Evolutionary conservation across 2,888 invertebrate species (phyloP).

Genomic region (Apotomis capreana): DNA sequence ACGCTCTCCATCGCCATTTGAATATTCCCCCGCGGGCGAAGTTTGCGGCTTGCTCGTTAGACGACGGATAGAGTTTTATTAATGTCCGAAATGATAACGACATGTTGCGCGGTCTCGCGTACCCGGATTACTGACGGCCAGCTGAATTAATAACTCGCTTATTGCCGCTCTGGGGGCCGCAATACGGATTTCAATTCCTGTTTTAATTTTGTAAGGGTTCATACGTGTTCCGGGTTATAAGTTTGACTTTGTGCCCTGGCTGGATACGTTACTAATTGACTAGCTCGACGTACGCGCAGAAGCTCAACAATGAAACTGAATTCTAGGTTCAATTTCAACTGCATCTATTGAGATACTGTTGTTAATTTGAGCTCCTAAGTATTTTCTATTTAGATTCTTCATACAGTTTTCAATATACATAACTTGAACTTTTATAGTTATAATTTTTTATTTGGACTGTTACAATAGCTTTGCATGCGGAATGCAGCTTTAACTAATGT

Average conservation of each 20-base stretch:
- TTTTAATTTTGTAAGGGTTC: slow-evolving; percentile 64
- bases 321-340: neutral
- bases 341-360: too few species aligned
- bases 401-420: too few species aligned
- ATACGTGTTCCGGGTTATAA: slow-evolving; percentile 53
- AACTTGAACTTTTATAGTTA: too few species aligned
- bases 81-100: slow-evolving; percentile 75
- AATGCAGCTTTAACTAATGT: too few species aligned
- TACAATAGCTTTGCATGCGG: too few species aligned
- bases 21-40: slow-evolving; percentile 66
- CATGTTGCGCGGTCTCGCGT: slow-evolving; percentile 59
- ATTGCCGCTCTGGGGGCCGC: slow-evolving; percentile 54
- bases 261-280: slow-evolving; percentile 41
- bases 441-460: too few species aligned
- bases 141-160: slow-evolving; percentile 71
- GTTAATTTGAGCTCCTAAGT: too few species aligned
- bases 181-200: slow-evolving; percentile 62
- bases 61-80: slow-evolving; percentile 69
- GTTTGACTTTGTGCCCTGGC: slow-evolving; percentile 51
- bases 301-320: slow-evolving; percentile 4
- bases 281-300: neutral
- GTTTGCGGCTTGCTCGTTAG: slow-evolving; percentile 64
- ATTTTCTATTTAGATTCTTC: too few species aligned
- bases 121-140: slow-evolving; percentile 65
- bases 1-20: slow-evolving; percentile 57